A percentile compares a stretch with the other conserved stretches of the same genome.
These are phyloP conservation scores for Neosilurus mollespiculum DNA, from an alignment of 2,797 vertebrate genomes.

Conservation along the genomic window DNA sequence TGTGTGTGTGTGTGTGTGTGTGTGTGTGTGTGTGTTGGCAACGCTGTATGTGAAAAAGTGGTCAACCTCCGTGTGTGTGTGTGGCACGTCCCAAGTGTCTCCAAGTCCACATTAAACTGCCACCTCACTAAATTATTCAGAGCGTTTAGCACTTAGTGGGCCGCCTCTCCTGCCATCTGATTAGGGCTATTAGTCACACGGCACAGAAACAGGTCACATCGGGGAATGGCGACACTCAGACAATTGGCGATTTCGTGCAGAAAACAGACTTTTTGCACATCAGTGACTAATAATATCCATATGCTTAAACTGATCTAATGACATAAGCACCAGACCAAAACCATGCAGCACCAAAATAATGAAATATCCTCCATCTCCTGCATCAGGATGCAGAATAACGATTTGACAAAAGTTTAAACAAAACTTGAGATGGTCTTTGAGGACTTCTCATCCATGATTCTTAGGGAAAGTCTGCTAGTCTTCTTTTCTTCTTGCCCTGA, in stretches of 20 bases:
- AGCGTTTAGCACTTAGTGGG: conserved; percentile 88
- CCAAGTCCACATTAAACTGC: conserved; percentile 83
- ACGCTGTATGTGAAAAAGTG: conserved; percentile 15
- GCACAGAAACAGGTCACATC: conserved; percentile 54
- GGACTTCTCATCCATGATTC: not conserved
- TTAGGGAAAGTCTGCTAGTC: not conserved
- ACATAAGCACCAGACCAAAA: not conserved
- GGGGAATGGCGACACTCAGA: conserved; percentile 31
- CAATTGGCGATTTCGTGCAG: conserved; percentile 36
- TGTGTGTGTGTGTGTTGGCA: not conserved
- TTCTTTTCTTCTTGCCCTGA: not conserved
- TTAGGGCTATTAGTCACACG: conserved; percentile 59
- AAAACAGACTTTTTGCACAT: conserved; percentile 33
- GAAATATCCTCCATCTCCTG: not conserved
- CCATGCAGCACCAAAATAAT: not conserved
- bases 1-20: conserved; percentile 29
- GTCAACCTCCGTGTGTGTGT: conserved; percentile 14
- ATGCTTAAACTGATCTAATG: conserved; percentile 6
- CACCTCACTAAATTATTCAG: conserved; percentile 89
- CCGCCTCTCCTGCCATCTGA: conserved; percentile 74
- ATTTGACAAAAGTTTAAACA: not conserved
- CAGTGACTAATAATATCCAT: conserved; percentile 30
- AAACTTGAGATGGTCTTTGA: not conserved
- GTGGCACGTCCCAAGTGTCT: conserved; percentile 62
- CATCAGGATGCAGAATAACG: not conserved